Conservation (phyloP, 2,888 invertebrate species). For the Thumatha senex region DNA sequence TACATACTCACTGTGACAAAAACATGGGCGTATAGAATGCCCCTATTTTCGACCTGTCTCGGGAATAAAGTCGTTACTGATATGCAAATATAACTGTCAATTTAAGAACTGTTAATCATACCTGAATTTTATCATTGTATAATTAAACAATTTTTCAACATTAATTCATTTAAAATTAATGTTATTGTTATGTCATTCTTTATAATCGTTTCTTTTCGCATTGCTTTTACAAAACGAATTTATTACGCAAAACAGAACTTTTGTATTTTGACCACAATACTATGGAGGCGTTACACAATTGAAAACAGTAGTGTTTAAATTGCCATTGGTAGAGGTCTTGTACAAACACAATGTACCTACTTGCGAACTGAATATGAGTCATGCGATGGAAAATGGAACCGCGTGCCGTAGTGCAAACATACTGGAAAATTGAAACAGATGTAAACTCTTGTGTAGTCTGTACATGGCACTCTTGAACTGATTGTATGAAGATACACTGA, state of each 20-base stretch:
- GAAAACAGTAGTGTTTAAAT: slow-evolving; percentile 13
- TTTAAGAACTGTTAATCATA: too few relatives aligned
- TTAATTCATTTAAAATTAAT: too few relatives aligned
- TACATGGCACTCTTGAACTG: background rate
- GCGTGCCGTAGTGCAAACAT: slow-evolving; percentile 12
- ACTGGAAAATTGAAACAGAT: slow-evolving; percentile 15
- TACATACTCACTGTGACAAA: too few relatives aligned
- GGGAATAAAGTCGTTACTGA: too few relatives aligned
- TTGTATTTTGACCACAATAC: slow-evolving; percentile 15
- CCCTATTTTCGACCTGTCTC: too few relatives aligned
- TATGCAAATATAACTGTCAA: too few relatives aligned
- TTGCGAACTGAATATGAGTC: slow-evolving; percentile 18
- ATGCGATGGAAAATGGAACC: slow-evolving; percentile 17
- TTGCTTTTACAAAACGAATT: background rate
- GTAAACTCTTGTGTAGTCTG: background rate
- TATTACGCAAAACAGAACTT: slow-evolving; percentile 12
- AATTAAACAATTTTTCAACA: too few relatives aligned
- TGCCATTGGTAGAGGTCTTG: slow-evolving; percentile 8
- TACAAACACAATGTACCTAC: slow-evolving; percentile 4
- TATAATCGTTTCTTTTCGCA: slow-evolving; percentile 3
- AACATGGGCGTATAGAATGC: too few relatives aligned
- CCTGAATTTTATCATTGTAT: too few relatives aligned
- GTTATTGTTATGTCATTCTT: background rate
- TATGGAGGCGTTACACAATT: slow-evolving; percentile 15
- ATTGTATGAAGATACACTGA: too few relatives aligned